A percentile compares a stretch with the other conserved stretches of the same genome.
These are phyloP conservation scores for Lindbergichthys nudifrons DNA, from an alignment of 2,797 vertebrate genomes.

Conservation along the genomic window DNA sequence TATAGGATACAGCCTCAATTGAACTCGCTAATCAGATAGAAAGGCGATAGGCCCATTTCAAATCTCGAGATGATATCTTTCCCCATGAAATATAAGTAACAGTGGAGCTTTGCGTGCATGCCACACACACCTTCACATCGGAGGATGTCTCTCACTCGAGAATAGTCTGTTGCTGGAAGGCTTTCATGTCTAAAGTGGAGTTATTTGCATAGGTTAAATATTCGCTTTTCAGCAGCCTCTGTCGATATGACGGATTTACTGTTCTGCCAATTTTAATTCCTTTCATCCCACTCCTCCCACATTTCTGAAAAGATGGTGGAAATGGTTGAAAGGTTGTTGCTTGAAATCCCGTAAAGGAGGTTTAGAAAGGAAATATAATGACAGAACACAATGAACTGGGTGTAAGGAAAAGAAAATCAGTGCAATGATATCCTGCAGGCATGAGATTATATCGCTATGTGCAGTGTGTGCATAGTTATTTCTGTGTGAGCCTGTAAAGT, in stretches of 20 bases:
- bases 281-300: conserved; percentile 70
- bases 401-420: not conserved
- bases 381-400: conserved; percentile 5
- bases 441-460: conserved; percentile 28
- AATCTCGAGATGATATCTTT: conserved; percentile 16
- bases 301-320: conserved; percentile 53
- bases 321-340: conserved; percentile 46
- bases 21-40: conserved; percentile 61
- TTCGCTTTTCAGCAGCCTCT: conserved; percentile 59
- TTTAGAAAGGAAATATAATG: conserved; percentile 43
- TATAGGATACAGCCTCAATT: conserved; percentile 38
- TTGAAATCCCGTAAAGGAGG: conserved; percentile 32
- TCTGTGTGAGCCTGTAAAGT: conserved; percentile 8
- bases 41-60: conserved; percentile 24
- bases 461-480: conserved; percentile 8
- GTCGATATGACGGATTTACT: conserved; percentile 71
- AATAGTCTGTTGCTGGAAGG: conserved; percentile 57
- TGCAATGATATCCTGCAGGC: conserved; percentile 37
- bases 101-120: conserved; percentile 15
- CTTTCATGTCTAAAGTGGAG: conserved; percentile 72
- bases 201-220: conserved; percentile 77
- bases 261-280: conserved; percentile 68
- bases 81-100: conserved; percentile 37
- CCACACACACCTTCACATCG: conserved; percentile 33
- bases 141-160: conserved; percentile 43